Evolutionary conservation across 2,888 invertebrate species (phyloP), one percentile per base, ranked within the genome.

Genomic region (Temnothorax ravouxi): DNA sequence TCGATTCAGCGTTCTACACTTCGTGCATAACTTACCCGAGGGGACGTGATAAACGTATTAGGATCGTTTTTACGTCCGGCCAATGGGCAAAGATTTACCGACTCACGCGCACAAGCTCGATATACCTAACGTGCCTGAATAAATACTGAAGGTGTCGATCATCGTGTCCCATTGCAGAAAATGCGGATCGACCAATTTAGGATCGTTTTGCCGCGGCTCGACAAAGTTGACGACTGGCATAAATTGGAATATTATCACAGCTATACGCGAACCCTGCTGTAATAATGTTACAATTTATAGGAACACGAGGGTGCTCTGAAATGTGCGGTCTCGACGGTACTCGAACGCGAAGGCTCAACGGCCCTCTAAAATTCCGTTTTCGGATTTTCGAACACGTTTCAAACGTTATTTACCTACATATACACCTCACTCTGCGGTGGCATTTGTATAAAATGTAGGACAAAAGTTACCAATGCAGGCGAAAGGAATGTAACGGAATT

Each of bases 1-100:
- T 88, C 81, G 84, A 80, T 87, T 85, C 89, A 59, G 54, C 83
- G 84, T 84, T 88, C 85, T 61, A 87, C 83, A 76, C 75, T 84
- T 79, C 69, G 62, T 82, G 89, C 85, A 87, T 87, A 88, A 88
- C 75, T 88, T 88, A 87, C 64, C 81, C 25, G 56, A 62, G 54
- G 50, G 67, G 66, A 82, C 77, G 50, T 83, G 71, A 66, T 71
- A 87, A 87, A 83, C 76, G 79, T 87, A 85, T 88, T 87, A 84
- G 50, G 25, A 77, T 38, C 75, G 72, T 88, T 86, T 88, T 88
- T 77, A 66, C 75, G 71, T 8, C 18, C 69, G 41, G 13, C 71
- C 71, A 67, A 66, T 76, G 44, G 66, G 25, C 62, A 38, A 79
- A 84, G 75, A 87, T 85, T 84, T 69, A 85, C 81, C 21, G 29